Evolutionary conservation across 2,113 vertebrate genomes (phyloP), one percentile per base, ranked within the genome.

Genomic region (Callionymus lyra): DNA sequence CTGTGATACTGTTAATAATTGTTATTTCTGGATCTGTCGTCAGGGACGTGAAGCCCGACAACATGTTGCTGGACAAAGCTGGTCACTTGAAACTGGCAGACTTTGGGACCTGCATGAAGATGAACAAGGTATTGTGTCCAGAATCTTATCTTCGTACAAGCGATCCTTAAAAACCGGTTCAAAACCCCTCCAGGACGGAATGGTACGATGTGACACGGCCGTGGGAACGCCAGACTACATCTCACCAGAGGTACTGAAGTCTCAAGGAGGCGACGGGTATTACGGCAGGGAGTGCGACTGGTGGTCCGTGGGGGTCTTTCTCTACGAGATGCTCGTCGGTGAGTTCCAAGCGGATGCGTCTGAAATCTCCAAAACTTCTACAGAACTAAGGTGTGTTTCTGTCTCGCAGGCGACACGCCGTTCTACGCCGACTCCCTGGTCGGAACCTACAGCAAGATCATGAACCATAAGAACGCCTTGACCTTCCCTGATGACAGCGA

Each of bases 31-130:
- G 11, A 11, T 41, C 6, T 18, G 1, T 41, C 19, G 10, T 21
- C 75, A 98, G 95, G 80, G 95, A 98, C 70, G 95, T 98, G 76
- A 98, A 98, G 70, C 95, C 95, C 65, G 94, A 98, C 79, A 98
- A 98, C 79, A 98, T 98, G 95, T 85, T 98, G 83, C 85, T 98
- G 60, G 95, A 98, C 82, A 97, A 95, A 84, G 81, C 90, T 65
- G 95, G 95, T 62, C 95, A 98, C 85, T 84, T 98, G 76, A 98
- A 98, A 82, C 86, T 98, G 71, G 95, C 95, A 50, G 95, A 98
- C 79, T 98, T 98, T 84, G 95, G 95, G 80, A 98, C 94, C 85
- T 98, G 95, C 74, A 98, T 98, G 95, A 98, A 98, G 87, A 98
- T 98, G 95, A 97, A 98, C 72, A 93, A 94, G 91, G 95, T 98